Percentiles rank a stretch among this genome's conserved stretches.
Conservation (phyloP, 2,888 invertebrate genomes). For the Palloptera scutellata region DNA sequence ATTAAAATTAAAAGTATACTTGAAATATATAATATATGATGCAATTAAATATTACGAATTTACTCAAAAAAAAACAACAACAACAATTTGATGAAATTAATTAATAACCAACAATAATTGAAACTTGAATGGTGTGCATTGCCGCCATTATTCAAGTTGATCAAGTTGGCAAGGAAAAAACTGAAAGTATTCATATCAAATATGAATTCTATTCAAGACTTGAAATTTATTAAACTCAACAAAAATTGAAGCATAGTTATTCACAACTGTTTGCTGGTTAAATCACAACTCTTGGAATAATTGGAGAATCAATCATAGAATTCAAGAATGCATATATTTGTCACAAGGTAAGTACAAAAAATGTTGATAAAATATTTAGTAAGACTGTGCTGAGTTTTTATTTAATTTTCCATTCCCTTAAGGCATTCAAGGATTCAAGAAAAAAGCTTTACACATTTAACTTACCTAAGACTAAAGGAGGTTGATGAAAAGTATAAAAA, state of each 20-base stretch:
- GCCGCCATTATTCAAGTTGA: not conserved
- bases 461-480: too few species aligned
- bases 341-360: too few species aligned
- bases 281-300: too few species aligned
- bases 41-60: conserved; percentile 50
- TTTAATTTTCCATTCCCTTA: not conserved
- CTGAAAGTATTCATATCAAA: not conserved
- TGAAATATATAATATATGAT: conserved; percentile 5
- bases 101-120: not conserved
- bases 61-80: conserved; percentile 50
- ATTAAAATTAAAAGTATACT: not conserved
- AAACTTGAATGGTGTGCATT: not conserved
- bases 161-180: not conserved
- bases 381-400: too few species aligned
- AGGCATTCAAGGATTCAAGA: not conserved
- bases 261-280: too few species aligned
- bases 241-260: too few species aligned
- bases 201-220: not conserved
- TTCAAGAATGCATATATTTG: too few species aligned
- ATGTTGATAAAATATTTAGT: too few species aligned
- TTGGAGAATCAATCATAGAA: too few species aligned
- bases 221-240: not conserved
- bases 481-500: too few species aligned
- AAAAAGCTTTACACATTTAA: not conserved
- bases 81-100: conserved; percentile 14